These are phyloP conservation scores for Anneissia japonica DNA, from an alignment of 35 echinoderm and acorn worm species.

Conservation along the genomic window DNA sequence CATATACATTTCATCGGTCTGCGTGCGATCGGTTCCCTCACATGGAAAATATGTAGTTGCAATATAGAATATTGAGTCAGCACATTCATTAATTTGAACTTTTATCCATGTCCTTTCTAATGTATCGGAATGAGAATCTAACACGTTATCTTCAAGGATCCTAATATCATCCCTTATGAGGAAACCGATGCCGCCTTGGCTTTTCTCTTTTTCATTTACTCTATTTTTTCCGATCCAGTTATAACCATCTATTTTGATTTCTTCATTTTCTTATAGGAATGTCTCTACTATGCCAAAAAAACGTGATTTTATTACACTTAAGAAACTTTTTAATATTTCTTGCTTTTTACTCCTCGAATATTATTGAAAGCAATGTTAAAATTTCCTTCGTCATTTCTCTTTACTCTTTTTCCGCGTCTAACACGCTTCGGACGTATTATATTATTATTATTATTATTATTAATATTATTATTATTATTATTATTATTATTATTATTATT, in stretches of 20 bases:
- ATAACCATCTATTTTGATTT: background rate
- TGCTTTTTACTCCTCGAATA: background rate
- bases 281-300: background rate
- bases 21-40: background rate
- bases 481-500: no score
- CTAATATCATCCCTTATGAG: no score
- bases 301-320: background rate
- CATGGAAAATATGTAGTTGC: background rate
- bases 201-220: background rate
- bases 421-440: no score
- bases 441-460: no score
- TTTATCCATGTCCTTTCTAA: no score
- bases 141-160: no score
- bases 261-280: background rate
- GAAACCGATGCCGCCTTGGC: background rate
- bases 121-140: no score
- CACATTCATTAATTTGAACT: no score
- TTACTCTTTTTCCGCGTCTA: no score
- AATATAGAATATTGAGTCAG: background rate
- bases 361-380: no score
- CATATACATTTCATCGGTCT: background rate
- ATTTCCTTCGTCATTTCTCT: background rate
- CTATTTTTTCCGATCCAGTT: background rate
- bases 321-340: background rate
- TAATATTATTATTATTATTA: no score